These are phyloP conservation scores for Coregonus clupeaformis DNA, from an alignment of 2,113 vertebrate species.

Conservation along the genomic window DNA sequence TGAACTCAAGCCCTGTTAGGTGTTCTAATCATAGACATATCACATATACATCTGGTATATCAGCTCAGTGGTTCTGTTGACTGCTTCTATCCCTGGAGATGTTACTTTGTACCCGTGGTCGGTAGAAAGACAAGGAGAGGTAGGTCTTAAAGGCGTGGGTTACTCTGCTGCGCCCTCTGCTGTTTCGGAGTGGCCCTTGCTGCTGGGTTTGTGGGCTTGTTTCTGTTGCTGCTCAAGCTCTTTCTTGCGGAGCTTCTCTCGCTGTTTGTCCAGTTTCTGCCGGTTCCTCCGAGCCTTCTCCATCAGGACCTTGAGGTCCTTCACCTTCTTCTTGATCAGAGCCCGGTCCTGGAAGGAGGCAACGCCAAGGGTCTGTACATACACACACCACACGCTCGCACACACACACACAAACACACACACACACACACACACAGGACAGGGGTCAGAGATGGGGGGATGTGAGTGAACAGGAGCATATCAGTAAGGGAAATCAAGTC, in stretches of 20 bases:
- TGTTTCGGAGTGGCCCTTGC: constrained; percentile 66
- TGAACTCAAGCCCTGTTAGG: constrained; percentile 32
- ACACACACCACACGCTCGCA: too few relatives aligned
- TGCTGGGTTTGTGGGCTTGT: constrained; percentile 66
- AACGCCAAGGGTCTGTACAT: constrained; percentile 83
- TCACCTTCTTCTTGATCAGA: constrained; percentile 91
- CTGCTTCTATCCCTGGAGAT: constrained; percentile 31
- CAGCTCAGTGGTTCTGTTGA: not conserved
- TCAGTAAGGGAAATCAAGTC: too few relatives aligned
- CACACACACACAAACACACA: not conserved
- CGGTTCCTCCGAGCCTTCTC: constrained; percentile 87
- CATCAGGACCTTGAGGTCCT: constrained; percentile 87
- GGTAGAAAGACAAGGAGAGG: constrained; percentile 3
- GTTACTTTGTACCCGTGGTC: constrained; percentile 33
- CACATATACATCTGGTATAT: too few relatives aligned
- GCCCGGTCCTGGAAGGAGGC: constrained; percentile 86
- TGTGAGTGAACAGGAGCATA: too few relatives aligned
- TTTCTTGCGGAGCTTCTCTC: constrained; percentile 81
- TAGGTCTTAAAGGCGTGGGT: constrained; percentile 12
- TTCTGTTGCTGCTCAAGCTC: constrained; percentile 83
- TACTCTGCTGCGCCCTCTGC: constrained; percentile 50
- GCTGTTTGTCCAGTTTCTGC: constrained; percentile 89
- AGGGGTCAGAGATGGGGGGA: not conserved
- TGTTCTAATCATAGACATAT: not conserved
- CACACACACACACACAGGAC: not conserved